Evolutionary conservation across 2,113 vertebrate species (phyloP).

Genomic region (Odontophorus gujanensis): DNA sequence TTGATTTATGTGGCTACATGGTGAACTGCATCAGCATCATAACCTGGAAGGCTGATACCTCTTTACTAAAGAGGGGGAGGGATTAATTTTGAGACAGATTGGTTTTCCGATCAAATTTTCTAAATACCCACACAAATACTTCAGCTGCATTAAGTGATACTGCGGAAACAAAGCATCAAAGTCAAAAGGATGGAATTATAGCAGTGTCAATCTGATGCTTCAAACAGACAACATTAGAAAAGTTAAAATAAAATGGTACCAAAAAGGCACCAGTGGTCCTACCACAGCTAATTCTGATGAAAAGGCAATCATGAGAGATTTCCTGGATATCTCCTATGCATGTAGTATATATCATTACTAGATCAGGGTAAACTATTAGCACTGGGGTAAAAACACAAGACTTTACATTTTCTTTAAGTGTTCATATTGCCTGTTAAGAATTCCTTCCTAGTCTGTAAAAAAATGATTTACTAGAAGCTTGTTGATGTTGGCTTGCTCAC

Average conservation of each 20-base stretch:
- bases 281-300: neutral
- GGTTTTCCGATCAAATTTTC: slow-evolving; percentile 9
- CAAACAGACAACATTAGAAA: neutral
- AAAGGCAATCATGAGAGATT: neutral
- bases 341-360: neutral
- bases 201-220: neutral
- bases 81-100: neutral
- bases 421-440: neutral
- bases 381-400: neutral
- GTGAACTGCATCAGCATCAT: neutral
- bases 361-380: neutral
- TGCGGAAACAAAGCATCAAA: neutral
- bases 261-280: neutral
- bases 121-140: neutral
- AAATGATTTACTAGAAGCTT: neutral
- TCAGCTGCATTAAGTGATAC: neutral
- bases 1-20: neutral
- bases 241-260: neutral
- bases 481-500: neutral
- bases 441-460: neutral
- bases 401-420: neutral
- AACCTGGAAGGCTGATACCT: neutral
- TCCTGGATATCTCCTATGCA: neutral
- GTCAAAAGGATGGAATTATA: neutral
- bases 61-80: neutral